Base-by-base conservation (phyloP, 2,797 vertebrate genomes). In the Chloroceryle amazona region DNA sequence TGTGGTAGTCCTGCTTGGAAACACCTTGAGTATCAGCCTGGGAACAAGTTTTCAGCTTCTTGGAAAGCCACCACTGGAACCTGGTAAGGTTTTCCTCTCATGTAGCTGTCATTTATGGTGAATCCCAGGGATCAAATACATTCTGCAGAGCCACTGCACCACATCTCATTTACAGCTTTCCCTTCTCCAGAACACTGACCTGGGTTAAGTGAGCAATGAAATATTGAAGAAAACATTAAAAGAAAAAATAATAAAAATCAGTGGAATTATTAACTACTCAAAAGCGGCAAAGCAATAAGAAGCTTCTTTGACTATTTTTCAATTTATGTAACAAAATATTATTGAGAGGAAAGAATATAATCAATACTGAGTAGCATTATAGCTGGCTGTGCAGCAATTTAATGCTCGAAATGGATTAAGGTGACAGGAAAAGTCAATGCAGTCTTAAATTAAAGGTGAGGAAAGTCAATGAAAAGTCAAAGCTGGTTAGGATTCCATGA, bases 391-490 rank as follows among this genome's bases (percentile, higher is more conserved):
- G 89, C 76, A 88, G 76, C 87, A 95, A 88, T 96, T 90, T 88
- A 95, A 79, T 91, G 76, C 41, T 81, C 60, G 91, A 90, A 96
- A 95, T 58, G 37, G 85, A 96, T 97, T 96, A 94, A 91, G 28
- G 93, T 93, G 94, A 93, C 94, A 84, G 44, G 51, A 96, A 94
- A 95, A 96, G 95, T 91, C 95, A 95, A 95, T 94, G 82, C 60
- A 81, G 66, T 70, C 89, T 91, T 95, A 95, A 95, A 96, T 96
- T 95, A 95, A 92, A 97, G 94, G 94, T 95, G 80, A 91, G 44
- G 42, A 94, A 96, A 95, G 94, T 91, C 91, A 95, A 91, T 97
- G 91, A 96, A 93, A 96, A 94, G 91, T 93, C 87, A 95, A 96
- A 92, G 62, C 75, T 88, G 46, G 62, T 94, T 94, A 95, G 58